Percentiles rank a stretch among this genome's conserved stretches.
These are phyloP conservation scores for Ctenodactylus gundi DNA, from an alignment of 2,113 vertebrate species.

Conservation along the genomic window DNA sequence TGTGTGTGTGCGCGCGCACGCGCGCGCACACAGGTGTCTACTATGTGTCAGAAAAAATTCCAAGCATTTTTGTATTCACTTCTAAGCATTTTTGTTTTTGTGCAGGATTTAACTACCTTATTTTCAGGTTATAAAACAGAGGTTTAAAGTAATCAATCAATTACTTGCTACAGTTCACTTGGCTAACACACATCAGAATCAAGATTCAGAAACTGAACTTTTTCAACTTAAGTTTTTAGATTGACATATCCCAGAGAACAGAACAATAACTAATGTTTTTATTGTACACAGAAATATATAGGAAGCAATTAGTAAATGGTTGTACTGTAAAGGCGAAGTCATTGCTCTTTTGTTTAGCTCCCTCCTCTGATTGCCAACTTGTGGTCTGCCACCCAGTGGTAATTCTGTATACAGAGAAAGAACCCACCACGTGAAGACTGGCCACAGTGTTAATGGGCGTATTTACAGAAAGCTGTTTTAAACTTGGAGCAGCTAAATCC, in stretches of 20 bases:
- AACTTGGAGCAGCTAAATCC: background rate
- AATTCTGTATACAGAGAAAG: background rate
- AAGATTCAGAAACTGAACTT: background rate
- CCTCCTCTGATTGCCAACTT: background rate
- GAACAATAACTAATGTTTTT: background rate
- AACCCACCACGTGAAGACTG: background rate
- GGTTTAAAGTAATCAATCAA: background rate
- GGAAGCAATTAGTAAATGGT: background rate
- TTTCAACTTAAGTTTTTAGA: background rate
- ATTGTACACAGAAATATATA: background rate
- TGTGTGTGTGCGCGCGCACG: too few relatives aligned
- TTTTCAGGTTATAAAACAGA: background rate
- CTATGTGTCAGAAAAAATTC: background rate
- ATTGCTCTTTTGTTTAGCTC: background rate
- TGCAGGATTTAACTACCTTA: background rate
- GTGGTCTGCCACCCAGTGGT: background rate
- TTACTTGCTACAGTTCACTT: background rate
- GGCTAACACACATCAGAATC: background rate
- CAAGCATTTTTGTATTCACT: background rate
- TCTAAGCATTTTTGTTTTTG: background rate
- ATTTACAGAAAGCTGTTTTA: background rate
- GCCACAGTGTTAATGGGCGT: background rate
- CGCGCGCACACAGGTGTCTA: background rate
- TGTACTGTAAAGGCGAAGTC: background rate
- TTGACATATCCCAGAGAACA: conserved; percentile 15